Evolutionary conservation across 2,797 vertebrate species (phyloP), one percentile per base, ranked within the genome.

Genomic region (Acanthornis magna): DNA sequence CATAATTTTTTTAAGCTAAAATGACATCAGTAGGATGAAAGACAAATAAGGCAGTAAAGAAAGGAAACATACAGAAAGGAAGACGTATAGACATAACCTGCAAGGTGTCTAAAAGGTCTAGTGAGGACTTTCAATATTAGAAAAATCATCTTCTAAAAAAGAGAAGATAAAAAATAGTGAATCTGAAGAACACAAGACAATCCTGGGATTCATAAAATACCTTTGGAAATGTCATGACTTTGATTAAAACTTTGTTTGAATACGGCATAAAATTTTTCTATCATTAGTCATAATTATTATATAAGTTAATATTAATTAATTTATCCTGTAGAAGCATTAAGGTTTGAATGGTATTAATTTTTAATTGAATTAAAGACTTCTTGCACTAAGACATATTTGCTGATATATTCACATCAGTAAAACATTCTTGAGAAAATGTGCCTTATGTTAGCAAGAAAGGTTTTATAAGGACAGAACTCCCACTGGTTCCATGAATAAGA

Each of bases 391-490:
- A 48, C 14, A 32, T 72, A 83, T 68, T 92, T 89, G 43, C 57
- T 62, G 36, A 79, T 74, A 61, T 65, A 68, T 51, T 91, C 40
- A 80, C 62, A 77, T 85, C 30, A 80, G 30, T 54, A 42, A 85
- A 91, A 57, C 5, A n/a, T 93, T 82, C 55, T 42, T 79, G 48
- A 47, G 60, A 78, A 71, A 53, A 73, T 47, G 27, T 34, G 66
- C 62, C 40, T 82, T 74, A 43, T 85, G 57, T 77, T 93, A 76
- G 42, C 65, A 80, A 54, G 50, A 80, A n/a, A 91, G 63, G 58
- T 94, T 86, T 89, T 91, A 20, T 91, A 62, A 87, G 91, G 78
- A 77, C 84, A 77, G 38, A 89, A 79, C 84, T 89, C 91, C 86
- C 75, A 80, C 91, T 57, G 50, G 8, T 78, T 93, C 89, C 45